phyloP scores from a whole-genome alignment of 2,113 vertebrate species.

The Paraplagusia blochii region DNA sequence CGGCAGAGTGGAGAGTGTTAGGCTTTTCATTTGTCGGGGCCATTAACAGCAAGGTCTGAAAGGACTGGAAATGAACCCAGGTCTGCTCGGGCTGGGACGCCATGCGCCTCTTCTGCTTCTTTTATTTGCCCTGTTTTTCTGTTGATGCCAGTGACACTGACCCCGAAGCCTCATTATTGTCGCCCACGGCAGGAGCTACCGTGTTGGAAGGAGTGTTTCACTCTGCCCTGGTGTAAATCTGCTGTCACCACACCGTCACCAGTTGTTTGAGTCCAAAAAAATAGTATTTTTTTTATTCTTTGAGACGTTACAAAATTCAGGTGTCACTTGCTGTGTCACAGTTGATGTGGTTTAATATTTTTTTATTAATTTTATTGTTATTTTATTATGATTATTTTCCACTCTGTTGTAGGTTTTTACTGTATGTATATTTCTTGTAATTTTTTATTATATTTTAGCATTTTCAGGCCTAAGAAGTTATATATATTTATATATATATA shows the following conservation, averaged over 20 bases:
- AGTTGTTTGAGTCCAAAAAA: neutral
- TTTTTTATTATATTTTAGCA: no score
- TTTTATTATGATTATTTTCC: no score
- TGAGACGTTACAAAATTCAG: no score
- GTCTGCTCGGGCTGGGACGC: constrained; percentile 48
- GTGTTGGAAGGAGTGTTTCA: neutral
- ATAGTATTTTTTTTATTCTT: no score
- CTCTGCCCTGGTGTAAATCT: neutral
- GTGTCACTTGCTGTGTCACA: no score
- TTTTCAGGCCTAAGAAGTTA: no score
- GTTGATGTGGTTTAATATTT: no score
- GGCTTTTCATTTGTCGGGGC: constrained; percentile 77
- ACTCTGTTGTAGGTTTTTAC: no score
- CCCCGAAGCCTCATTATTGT: constrained; percentile 41
- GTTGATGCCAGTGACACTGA: constrained; percentile 38
- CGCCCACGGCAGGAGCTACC: constrained; percentile 6
- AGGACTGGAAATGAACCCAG: constrained; percentile 92
- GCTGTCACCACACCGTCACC: neutral
- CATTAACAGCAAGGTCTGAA: constrained; percentile 76
- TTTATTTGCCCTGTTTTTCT: constrained; percentile 35
- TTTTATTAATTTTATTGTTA: no score
- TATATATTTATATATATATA: no score
- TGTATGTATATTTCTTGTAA: no score
- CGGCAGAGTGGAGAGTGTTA: constrained; percentile 79
- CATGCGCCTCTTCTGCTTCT: constrained; percentile 40